Conservation (phyloP, 2,797 vertebrate genomes). For the Protosalanx chinensis region DNA sequence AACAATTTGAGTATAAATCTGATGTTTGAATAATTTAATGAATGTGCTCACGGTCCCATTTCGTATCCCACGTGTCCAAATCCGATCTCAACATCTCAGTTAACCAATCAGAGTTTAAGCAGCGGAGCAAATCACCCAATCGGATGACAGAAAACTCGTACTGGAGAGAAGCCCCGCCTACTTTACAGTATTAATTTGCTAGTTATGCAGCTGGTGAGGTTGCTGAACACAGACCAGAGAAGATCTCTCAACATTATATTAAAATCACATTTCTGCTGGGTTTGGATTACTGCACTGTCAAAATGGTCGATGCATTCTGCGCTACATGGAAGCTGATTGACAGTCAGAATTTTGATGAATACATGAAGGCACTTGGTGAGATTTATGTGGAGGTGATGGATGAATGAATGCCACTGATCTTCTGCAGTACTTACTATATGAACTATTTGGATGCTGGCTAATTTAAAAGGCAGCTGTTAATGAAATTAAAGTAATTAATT, state of each 20-base stretch:
- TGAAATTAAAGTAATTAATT: no score
- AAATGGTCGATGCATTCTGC: slow-evolving; percentile 92
- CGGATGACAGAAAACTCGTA: slow-evolving; percentile 20
- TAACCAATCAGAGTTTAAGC: slow-evolving; percentile 50
- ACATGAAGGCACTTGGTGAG: slow-evolving; percentile 91
- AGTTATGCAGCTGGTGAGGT: slow-evolving; percentile 12
- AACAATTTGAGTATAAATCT: no score
- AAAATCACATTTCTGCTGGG: slow-evolving; percentile 8
- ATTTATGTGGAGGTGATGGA: not conserved
- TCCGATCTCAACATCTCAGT: slow-evolving; percentile 45
- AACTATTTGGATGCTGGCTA: no score
- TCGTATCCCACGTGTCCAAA: slow-evolving; percentile 12
- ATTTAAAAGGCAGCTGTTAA: no score
- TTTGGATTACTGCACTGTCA: slow-evolving; percentile 38
- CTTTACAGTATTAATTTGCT: slow-evolving; percentile 49
- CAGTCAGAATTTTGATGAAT: slow-evolving; percentile 96
- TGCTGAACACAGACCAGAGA: slow-evolving; percentile 13
- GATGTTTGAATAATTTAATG: no score
- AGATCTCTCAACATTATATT: not conserved
- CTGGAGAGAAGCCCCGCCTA: slow-evolving; percentile 29
- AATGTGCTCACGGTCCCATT: no score
- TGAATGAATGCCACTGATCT: not conserved
- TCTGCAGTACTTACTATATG: no score
- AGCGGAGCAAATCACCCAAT: slow-evolving; percentile 46
- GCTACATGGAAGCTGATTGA: slow-evolving; percentile 91